Conservation (phyloP, 2,113 vertebrate species). For the Cinclus cinclus region DNA sequence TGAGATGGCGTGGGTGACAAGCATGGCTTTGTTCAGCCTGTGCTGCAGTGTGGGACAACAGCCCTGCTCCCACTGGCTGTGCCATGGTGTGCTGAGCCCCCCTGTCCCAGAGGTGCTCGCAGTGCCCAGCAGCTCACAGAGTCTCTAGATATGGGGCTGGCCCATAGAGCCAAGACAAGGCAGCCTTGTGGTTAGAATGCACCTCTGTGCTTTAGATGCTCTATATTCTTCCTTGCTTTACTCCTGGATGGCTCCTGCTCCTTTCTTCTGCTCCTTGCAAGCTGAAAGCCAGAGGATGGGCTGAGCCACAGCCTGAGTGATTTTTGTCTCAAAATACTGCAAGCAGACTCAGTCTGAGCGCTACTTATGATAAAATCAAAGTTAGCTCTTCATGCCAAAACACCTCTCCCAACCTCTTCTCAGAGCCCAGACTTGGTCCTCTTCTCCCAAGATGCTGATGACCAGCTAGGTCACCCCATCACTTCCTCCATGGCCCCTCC, state of each 20-base stretch:
- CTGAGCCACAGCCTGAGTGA: not conserved
- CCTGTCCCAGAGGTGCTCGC: not conserved
- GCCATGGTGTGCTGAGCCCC: not conserved
- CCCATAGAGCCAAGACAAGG: not conserved
- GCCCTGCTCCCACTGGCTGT: not conserved
- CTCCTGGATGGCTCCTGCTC: not conserved
- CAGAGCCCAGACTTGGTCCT: accelerated
- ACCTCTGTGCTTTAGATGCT: not conserved
- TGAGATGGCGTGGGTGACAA: slow-evolving; percentile 44
- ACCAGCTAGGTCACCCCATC: not conserved
- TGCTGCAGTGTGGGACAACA: not conserved
- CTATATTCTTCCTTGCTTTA: not conserved
- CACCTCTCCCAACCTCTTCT: accelerated
- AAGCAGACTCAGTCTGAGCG: accelerated
- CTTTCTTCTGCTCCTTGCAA: not conserved
- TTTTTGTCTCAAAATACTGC: not conserved
- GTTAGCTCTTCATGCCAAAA: not conserved
- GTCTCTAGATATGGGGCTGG: not conserved
- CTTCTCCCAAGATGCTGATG: not conserved
- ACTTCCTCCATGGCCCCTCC: accelerated
- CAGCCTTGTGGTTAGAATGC: not conserved
- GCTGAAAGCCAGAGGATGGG: not conserved
- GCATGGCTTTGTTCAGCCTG: not conserved
- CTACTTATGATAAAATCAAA: not conserved
- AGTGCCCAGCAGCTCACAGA: not conserved